Evolutionary conservation across 2,797 vertebrate genomes (phyloP).

Genomic region (Chelmon rostratus): DNA sequence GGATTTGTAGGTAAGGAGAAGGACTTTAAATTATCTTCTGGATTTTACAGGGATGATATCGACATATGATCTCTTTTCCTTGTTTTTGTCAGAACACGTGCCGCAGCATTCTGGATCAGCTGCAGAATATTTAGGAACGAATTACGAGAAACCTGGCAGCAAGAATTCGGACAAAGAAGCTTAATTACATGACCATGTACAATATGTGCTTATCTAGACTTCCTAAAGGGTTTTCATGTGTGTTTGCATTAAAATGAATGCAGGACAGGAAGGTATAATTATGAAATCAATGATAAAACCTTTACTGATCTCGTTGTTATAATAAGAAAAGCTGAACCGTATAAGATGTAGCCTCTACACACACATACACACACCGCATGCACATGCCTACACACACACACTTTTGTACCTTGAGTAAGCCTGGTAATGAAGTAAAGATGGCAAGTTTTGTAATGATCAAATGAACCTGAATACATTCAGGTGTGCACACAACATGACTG

Average conservation of each 20-base stretch:
- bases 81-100: too few species aligned
- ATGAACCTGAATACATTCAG: slow-evolving; percentile 26
- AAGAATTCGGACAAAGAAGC: background rate
- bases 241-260: background rate
- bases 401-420: background rate
- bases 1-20: too few species aligned
- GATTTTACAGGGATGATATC: too few species aligned
- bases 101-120: too few species aligned
- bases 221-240: background rate
- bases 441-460: slow-evolving; percentile 17
- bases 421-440: slow-evolving; percentile 30
- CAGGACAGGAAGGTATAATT: too few species aligned
- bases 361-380: background rate
- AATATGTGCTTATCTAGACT: background rate
- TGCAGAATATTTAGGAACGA: too few species aligned
- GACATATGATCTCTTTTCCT: too few species aligned
- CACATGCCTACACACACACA: slow-evolving; percentile 22
- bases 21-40: too few species aligned
- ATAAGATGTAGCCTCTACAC: background rate
- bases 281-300: background rate
- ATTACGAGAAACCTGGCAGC: background rate
- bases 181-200: background rate
- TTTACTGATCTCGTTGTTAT: too few species aligned
- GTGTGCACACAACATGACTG: slow-evolving; percentile 19
- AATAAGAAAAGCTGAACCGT: background rate